Conservation (phyloP, 2,797 vertebrate genomes). For the Mionectes olivaceus region DNA sequence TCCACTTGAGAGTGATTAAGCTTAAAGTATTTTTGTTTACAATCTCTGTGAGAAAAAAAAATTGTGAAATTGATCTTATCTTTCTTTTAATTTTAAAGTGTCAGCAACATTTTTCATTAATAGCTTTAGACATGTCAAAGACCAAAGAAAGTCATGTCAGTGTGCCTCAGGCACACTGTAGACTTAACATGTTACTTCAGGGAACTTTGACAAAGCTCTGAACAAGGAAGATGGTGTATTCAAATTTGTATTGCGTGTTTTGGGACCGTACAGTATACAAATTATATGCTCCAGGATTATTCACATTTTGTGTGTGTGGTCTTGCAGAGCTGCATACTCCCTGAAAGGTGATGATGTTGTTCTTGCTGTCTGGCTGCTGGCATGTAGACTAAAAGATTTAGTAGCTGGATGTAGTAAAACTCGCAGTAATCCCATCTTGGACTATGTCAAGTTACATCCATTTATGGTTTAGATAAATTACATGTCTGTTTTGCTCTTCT, state of each 20-base stretch:
- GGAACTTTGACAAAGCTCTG: constrained; percentile 4
- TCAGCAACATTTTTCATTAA: constrained; percentile 30
- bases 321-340: not conserved
- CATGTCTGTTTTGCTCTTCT: constrained; percentile 76
- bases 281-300: not conserved
- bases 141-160: constrained; percentile 30
- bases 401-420: constrained; percentile 23
- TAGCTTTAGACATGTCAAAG: constrained; percentile 30
- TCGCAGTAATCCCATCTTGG: constrained; percentile 49
- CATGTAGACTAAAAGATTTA: constrained; percentile 1
- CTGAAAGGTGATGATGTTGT: not conserved
- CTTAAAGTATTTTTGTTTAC: constrained; percentile 30
- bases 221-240: constrained; percentile 27
- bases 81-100: constrained; percentile 28
- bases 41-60: not conserved
- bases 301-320: not conserved
- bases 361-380: not conserved
- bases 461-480: constrained; percentile 81
- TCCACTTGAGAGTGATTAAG: not conserved
- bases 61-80: constrained; percentile 18
- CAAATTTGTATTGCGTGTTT: not conserved
- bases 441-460: constrained; percentile 67
- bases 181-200: constrained; percentile 31
- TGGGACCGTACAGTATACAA: not conserved
- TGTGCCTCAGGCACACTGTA: not conserved